Evolutionary conservation across 2,113 vertebrate species (phyloP).

Genomic region (Paraplagusia blochii): DNA sequence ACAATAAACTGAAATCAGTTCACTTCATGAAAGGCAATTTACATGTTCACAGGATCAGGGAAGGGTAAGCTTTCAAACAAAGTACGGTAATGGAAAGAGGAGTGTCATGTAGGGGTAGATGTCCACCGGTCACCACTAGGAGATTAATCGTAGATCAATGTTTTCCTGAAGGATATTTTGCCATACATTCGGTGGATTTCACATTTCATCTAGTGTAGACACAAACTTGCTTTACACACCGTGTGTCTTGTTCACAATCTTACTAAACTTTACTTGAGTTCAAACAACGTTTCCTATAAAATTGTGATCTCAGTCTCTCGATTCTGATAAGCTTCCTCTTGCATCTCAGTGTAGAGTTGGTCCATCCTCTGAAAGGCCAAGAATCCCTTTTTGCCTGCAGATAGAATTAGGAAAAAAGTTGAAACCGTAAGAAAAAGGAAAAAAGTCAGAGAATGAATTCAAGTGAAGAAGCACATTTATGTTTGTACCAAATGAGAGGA

Average conservation of each 20-base stretch:
- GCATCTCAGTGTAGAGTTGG: constrained; percentile 64
- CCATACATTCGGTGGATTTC: background rate
- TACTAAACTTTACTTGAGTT: background rate
- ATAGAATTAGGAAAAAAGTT: background rate
- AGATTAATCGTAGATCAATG: too few species aligned
- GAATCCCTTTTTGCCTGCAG: constrained; percentile 72
- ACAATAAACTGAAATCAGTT: constrained; percentile 2
- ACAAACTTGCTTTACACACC: background rate
- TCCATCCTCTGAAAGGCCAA: constrained; percentile 77
- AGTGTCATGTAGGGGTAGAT: too few species aligned
- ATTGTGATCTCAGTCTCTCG: constrained; percentile 75
- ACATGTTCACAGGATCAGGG: background rate
- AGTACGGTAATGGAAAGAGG: too few species aligned
- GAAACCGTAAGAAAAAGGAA: background rate
- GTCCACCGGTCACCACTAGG: too few species aligned
- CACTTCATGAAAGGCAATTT: background rate
- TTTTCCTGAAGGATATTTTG: background rate
- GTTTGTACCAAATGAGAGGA: constrained; percentile 74
- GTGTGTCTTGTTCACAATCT: background rate
- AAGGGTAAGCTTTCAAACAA: too few species aligned
- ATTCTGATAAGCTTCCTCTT: constrained; percentile 75
- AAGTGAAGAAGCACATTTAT: too few species aligned
- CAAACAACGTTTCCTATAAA: constrained; percentile 50
- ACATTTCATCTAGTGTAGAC: background rate
- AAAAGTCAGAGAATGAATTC: background rate